These are phyloP conservation scores for Agrotis exclamationis DNA, from an alignment of 2,888 invertebrate genomes.

Conservation along the genomic window DNA sequence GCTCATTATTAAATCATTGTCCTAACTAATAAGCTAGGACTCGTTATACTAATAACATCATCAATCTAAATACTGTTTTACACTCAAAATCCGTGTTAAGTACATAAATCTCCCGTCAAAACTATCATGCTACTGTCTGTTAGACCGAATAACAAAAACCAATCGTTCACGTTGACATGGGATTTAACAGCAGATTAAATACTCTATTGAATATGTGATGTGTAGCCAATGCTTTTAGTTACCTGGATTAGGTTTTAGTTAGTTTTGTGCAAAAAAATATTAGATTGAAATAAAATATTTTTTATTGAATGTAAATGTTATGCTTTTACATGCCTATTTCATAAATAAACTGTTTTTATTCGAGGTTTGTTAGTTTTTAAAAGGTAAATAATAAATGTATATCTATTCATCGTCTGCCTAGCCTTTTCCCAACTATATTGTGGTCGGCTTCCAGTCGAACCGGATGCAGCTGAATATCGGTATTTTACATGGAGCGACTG, in stretches of 20 bases:
- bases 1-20: too few species aligned
- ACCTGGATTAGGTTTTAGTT: background rate
- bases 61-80: slow-evolving; percentile 1
- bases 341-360: background rate
- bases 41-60: background rate
- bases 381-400: background rate
- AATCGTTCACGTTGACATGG: slow-evolving; percentile 15
- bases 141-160: slow-evolving; percentile 1
- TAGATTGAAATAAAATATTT: background rate
- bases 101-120: background rate
- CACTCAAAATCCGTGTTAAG: background rate
- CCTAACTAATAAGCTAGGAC: too few species aligned
- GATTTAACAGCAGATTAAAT: slow-evolving; percentile 33
- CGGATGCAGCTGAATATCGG: too few species aligned
- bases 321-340: background rate
- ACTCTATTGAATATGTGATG: background rate
- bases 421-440: too few species aligned
- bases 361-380: background rate
- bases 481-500: too few species aligned
- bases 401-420: background rate
- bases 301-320: background rate
- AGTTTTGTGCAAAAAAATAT: background rate
- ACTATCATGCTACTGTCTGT: background rate
- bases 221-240: slow-evolving; percentile 3
- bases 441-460: too few species aligned